Conservation (phyloP, 1,140 invertebrate genomes). For the Macrobrachium rosenbergii region DNA sequence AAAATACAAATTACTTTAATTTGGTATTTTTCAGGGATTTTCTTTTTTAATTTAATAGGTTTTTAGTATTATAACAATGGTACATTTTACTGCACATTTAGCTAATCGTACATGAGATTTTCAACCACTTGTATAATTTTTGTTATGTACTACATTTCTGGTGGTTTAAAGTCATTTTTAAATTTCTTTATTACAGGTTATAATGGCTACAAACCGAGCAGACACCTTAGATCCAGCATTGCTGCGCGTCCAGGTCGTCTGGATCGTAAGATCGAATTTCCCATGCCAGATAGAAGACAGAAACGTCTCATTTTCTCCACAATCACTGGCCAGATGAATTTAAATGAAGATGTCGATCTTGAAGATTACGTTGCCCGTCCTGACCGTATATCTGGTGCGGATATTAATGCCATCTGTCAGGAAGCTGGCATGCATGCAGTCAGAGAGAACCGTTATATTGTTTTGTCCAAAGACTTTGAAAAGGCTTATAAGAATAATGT, state of each 20-base stretch:
- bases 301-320: constrained; percentile 98
- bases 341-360: constrained; percentile 99
- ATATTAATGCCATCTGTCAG: constrained; percentile 99
- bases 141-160: neutral
- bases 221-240: constrained; percentile 99
- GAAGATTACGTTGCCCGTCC: constrained; percentile 99
- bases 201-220: constrained; percentile 99
- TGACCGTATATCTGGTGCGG: constrained; percentile 98
- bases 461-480: constrained; percentile 98
- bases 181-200: constrained; percentile 79
- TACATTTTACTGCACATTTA: too few species aligned
- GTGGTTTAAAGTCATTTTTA: neutral
- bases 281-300: constrained; percentile 96
- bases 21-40: too few species aligned
- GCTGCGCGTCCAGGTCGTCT: constrained; percentile 95
- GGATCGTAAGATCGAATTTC: constrained; percentile 99
- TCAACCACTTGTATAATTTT: neutral
- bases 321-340: constrained; percentile 98
- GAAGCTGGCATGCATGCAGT: constrained; percentile 97
- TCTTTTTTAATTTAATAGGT: too few species aligned
- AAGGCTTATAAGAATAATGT: constrained; percentile 99
- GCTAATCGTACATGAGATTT: too few species aligned
- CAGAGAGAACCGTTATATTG: constrained; percentile 98
- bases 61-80: too few species aligned
- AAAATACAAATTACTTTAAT: too few species aligned